Evolutionary conservation across 2,888 invertebrate species (phyloP), one percentile per base, ranked within the genome.

Genomic region (Smittia sp.): DNA sequence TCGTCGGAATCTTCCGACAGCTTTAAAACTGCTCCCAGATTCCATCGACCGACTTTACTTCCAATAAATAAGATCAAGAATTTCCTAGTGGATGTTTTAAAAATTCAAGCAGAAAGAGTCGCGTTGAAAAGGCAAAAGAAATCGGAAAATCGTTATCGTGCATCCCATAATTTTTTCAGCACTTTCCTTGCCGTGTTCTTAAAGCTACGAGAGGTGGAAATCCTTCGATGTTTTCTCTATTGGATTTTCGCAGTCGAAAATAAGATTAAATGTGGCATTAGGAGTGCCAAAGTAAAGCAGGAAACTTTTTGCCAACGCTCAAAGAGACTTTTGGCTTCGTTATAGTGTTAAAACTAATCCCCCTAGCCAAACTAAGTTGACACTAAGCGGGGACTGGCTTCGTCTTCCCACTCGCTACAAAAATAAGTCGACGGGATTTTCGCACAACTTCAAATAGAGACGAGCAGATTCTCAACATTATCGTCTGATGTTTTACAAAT

Each of bases 191-290:
- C n/a, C n/a, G n/a, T n/a, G n/a, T n/a, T 46, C 15, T 13, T 15
- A 46, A 15, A 46, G 46, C n/a, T 46, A 46, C 46, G n/a, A 13
- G 11, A 32, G 32, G 32, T 32, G 32, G 32, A 32, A 46, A 46
- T 46, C 46, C 15, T 66, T 66, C 7, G 15, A 11, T 39, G 15
- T 22, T 46, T 46, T 46, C 68, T 18, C 38, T 68, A 70, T 70
- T 54, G 69, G 69, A 52, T 70, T 70, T 70, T 70, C 54, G 32
- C 25, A 70, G 69, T 27, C 68, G 52, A 70, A 70, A 70, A 70
- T 54, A 70, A 70, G 69, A 70, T 70, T 70, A 70, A 70, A 54
- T 70, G 69, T 70, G 20, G 69, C 69, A 70, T 70, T 70, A 69
- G 27, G 52, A 25, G 25, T 9, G 52, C 41, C n/a, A 18, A 1